Conservation (phyloP, 2,113 vertebrate species). For the Colinus virginianus region DNA sequence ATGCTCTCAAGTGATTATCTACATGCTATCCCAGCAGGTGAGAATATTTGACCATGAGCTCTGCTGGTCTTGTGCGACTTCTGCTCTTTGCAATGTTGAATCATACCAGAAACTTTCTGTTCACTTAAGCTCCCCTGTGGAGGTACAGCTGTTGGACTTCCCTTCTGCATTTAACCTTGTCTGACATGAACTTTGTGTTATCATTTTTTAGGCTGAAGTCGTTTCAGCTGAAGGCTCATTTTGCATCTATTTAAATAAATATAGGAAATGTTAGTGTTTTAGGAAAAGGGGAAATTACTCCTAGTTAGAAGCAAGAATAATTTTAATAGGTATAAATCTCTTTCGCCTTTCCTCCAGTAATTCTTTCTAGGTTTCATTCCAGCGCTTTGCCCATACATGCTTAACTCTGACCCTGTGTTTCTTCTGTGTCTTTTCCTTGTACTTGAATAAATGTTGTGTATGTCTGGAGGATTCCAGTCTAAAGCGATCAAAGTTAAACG, state of each 20-base stretch:
- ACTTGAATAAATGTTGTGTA: constrained; percentile 46
- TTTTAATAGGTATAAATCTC: constrained; percentile 40
- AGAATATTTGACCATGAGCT: background rate
- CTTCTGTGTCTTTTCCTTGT: constrained; percentile 53
- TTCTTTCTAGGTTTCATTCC: constrained; percentile 40
- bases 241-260: constrained; percentile 1
- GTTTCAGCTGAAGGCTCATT: background rate
- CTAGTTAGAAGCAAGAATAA: constrained; percentile 32
- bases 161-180: background rate
- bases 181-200: background rate
- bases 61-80: background rate
- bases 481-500: constrained; percentile 63
- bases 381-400: constrained; percentile 19
- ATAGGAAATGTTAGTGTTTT: background rate
- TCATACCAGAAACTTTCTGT: background rate
- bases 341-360: constrained; percentile 25
- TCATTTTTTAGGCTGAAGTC: background rate
- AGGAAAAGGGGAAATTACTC: background rate
- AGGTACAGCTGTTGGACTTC: background rate
- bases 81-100: background rate
- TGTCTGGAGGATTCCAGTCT: constrained; percentile 53
- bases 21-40: background rate
- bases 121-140: background rate
- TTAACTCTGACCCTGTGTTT: constrained; percentile 58
- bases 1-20: background rate